Base-by-base conservation (phyloP, 2,888 invertebrate genomes). In the Tyria jacobaeae region DNA sequence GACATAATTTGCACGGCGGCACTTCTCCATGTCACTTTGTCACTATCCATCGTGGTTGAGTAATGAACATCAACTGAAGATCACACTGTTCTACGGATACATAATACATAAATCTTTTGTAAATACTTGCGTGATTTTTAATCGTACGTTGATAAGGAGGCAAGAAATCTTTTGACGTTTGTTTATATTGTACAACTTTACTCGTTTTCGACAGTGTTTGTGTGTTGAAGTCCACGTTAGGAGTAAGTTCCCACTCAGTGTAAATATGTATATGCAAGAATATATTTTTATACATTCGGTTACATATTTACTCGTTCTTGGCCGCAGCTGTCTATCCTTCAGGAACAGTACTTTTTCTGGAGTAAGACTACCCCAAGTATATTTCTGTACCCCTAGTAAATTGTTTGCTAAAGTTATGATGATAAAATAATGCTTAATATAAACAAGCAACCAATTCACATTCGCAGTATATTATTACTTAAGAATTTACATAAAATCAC, bases 1-100 rank as follows among this genome's bases (percentile, higher is more conserved):
- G 71, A 57, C 3, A 39, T 39, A 3, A 64, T 54, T 53, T 76
- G 76, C 49, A 76, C 74, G 9, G 64, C 14, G 35, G 63, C 63
- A 21, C 68, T 71, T 50, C 53, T 66, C 0, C 52, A 17, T 4
- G 66, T 59, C 48, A 76, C 62, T 63, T 60, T 71, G 3, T 65
- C 74, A 66, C 64, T 60, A 24, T 71, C 68, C 76, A 78, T 76
- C 17, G 9, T 75, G 25, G n/a, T 4, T 5, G 17, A n/a, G 7
- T 52, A 17, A 37, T 39, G 52, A 37, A 53, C 41, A 52, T 24
- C 51, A 44, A 60, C 60, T 60, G 49, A 52, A 51, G 24, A 44
- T 12, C 14, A 5, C 9, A 24, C 15, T 10, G 17, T 17, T 21
- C 21, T 44, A 0, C 12, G 17, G 17, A 21, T 10, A 44, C 21